A percentile compares a stretch with the other conserved stretches of the same genome.
Evolutionary conservation across 1,140 invertebrate genomes (phyloP).

Genomic region (Melanaphis sacchari): DNA sequence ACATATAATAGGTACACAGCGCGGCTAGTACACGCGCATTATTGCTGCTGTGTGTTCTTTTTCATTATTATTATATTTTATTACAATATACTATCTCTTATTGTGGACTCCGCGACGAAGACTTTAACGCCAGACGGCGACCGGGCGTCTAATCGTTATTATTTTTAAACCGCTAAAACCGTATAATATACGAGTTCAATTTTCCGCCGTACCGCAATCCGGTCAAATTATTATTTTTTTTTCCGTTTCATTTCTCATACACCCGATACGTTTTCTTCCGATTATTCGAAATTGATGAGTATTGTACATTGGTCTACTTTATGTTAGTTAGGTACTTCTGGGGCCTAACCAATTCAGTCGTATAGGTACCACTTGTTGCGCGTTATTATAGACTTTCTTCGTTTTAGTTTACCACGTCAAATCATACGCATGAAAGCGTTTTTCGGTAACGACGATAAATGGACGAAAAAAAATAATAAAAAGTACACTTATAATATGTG

Average conservation of each 20-base stretch:
- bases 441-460: background rate
- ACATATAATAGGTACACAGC: background rate
- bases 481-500: background rate
- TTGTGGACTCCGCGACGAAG: background rate
- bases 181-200: background rate
- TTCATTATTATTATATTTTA: background rate
- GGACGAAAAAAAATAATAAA: background rate
- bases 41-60: background rate
- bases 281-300: background rate
- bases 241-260: background rate
- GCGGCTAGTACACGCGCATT: background rate
- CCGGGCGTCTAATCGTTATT: conserved; percentile 22
- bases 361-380: background rate
- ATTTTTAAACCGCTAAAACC: conserved; percentile 7
- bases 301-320: background rate
- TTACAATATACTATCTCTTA: background rate
- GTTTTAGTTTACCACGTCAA: background rate
- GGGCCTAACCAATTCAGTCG: background rate
- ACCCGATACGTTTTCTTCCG: background rate
- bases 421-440: background rate
- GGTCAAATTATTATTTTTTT: background rate
- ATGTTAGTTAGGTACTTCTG: background rate
- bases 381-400: background rate
- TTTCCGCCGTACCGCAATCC: background rate
- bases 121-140: conserved; percentile 22